Evolutionary conservation across 1,140 invertebrate species (phyloP).

Genomic region (Formica exsecta): DNA sequence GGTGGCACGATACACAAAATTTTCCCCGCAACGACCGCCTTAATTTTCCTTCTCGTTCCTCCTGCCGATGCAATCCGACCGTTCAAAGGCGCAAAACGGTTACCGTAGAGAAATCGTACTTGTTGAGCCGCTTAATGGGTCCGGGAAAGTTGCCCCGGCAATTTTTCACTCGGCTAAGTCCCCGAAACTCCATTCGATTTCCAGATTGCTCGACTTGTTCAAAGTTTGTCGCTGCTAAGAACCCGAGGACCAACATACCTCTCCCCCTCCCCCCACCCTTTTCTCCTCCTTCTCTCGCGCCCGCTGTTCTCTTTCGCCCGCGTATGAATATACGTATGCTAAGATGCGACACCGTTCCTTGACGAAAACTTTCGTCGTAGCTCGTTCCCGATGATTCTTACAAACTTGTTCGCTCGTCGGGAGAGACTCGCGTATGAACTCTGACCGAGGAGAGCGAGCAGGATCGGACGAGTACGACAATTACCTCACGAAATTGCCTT

Average conservation of each 20-base stretch:
- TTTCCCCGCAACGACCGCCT: slow-evolving; percentile 34
- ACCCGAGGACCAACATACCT: slow-evolving; percentile 27
- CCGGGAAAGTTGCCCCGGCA: slow-evolving; percentile 78
- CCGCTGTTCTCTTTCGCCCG: not conserved
- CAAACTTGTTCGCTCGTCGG: slow-evolving; percentile 51
- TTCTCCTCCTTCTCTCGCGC: no score
- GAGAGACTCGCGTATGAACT: slow-evolving; percentile 22
- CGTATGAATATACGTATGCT: slow-evolving; percentile 1
- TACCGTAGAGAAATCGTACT: slow-evolving; percentile 76
- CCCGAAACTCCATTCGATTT: slow-evolving; percentile 81
- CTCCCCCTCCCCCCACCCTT: not conserved
- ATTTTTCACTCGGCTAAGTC: slow-evolving; percentile 84
- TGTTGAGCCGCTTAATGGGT: slow-evolving; percentile 82
- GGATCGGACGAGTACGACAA: not conserved
- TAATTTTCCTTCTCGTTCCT: not conserved
- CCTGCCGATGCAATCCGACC: slow-evolving; percentile 27
- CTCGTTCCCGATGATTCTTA: slow-evolving; percentile 59
- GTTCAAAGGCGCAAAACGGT: slow-evolving; percentile 70
- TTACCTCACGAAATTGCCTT: slow-evolving; percentile 25
- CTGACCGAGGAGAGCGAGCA: not conserved
- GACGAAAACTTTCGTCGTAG: slow-evolving; percentile 67
- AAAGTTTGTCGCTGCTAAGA: slow-evolving; percentile 76
- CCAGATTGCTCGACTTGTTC: slow-evolving; percentile 82
- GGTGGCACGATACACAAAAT: slow-evolving; percentile 55
- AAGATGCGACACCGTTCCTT: slow-evolving; percentile 33